Base-by-base conservation (phyloP, 2,113 vertebrate species). In the Orthonyx spaldingii region DNA sequence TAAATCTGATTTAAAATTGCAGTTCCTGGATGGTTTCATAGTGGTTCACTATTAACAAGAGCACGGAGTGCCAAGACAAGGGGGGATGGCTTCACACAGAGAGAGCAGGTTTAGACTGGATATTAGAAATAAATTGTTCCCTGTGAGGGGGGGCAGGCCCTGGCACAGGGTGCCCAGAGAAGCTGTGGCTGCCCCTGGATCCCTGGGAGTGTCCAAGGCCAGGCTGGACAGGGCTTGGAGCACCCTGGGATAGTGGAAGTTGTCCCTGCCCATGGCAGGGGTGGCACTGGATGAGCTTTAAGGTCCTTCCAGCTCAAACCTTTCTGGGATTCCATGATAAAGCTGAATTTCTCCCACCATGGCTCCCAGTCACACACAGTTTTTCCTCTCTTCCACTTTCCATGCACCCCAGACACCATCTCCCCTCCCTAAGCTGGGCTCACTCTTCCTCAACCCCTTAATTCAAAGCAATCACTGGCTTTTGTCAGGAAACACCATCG, bases 231-330 rank as follows among this genome's bases (percentile, higher is more conserved):
- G 37, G 52, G 18, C 2, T 39, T 59, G 68, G 70, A 69, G n/a
- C 14, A n/a, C 0, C 17, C 47, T 76, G 61, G 47, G n/a, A 26
- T 0, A 16, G 17, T 32, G 30, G n/a, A 1, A 83, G 24, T 47
- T 41, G 47, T 16, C 39, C 30, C 61, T 68, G 61, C 16, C 50
- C 26, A 33, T 2, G 17, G 69, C 69, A 53, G n/a, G n/a, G 9
- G 13, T 22, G 46, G 41, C 0, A 55, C 30, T 35, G 35, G 22
- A 6, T 28, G 41, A 19, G 8, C 10, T 69, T 61, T 55, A 55
- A 55, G 47, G n/a, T 32, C 30, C 12, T 55, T 22, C 17, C 47
- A 41, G 35, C 4, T 20, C 35, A 55, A 47, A 33, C 17, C 47
- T 32, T 32, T 16, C n/a, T 33, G 41, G 32, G 55, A n/a, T 55